Conservation (phyloP, 2,113 vertebrate species). For the Dunckerocampus dactyliophorus region DNA sequence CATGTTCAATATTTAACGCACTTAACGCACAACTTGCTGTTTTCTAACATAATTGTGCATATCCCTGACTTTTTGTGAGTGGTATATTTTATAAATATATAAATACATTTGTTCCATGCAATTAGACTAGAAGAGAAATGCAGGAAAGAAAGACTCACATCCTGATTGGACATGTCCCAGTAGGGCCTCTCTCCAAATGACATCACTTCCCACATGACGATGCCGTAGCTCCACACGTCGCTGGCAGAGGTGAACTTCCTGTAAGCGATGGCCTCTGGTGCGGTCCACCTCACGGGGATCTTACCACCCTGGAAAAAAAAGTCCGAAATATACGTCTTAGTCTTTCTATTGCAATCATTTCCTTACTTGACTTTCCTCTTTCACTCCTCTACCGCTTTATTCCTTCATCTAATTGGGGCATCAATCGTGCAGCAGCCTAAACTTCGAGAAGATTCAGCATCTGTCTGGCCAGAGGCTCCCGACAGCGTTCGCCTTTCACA, state of each 20-base stretch:
- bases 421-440: conserved; percentile 31
- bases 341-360: not conserved
- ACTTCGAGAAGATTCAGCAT: conserved; percentile 9
- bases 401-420: conserved; percentile 4
- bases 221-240: conserved; percentile 80
- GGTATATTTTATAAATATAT: too few relatives aligned
- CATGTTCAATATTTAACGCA: too few relatives aligned
- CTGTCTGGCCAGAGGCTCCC: conserved; percentile 32
- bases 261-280: conserved; percentile 77
- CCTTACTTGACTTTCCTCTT: not conserved
- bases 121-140: too few relatives aligned
- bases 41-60: too few relatives aligned
- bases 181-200: conserved; percentile 78
- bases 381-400: conserved; percentile 4
- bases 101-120: too few relatives aligned
- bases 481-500: conserved; percentile 52
- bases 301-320: conserved; percentile 68
- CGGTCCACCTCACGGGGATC: conserved; percentile 79
- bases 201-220: conserved; percentile 83
- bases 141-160: conserved; percentile 60
- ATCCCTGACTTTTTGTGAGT: too few relatives aligned
- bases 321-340: not conserved
- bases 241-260: conserved; percentile 79
- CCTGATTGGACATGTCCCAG: conserved; percentile 82
- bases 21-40: too few relatives aligned